Evolutionary conservation across 1,140 invertebrate species (phyloP).

Genomic region (Galleria mellonella): DNA sequence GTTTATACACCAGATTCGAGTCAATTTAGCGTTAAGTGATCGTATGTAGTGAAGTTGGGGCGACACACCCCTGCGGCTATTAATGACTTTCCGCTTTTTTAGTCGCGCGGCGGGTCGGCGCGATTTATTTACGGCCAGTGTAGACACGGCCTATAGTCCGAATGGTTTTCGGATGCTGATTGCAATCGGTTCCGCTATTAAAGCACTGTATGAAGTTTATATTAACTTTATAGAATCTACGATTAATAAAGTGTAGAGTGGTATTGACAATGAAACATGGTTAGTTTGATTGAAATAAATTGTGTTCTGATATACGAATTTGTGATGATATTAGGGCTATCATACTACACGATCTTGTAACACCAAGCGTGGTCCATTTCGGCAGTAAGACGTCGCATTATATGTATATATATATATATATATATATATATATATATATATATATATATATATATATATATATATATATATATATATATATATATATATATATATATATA

Average conservation of each 20-base stretch:
- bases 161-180: conserved; percentile 31
- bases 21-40: conserved; percentile 63
- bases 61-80: conserved; percentile 38
- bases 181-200: conserved; percentile 45
- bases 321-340: too few relatives aligned
- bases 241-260: not conserved
- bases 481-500: too few relatives aligned
- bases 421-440: too few relatives aligned
- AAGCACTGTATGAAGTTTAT: conserved; percentile 14
- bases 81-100: conserved; percentile 51
- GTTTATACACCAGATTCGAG: conserved; percentile 56
- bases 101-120: conserved; percentile 37
- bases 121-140: conserved; percentile 42
- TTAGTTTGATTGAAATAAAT: too few relatives aligned
- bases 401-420: too few relatives aligned
- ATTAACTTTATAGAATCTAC: conserved; percentile 1
- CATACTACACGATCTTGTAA: too few relatives aligned
- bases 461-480: too few relatives aligned
- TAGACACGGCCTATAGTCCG: conserved; percentile 46
- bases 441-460: too few relatives aligned
- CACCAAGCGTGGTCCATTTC: too few relatives aligned
- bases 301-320: too few relatives aligned
- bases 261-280: not conserved
- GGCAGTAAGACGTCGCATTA: too few relatives aligned
- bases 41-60: conserved; percentile 31